Evolutionary conservation across 2,113 vertebrate genomes (phyloP).

Genomic region (cat (Felis catus)): F.catus_Fca126_mat1.0 CM031421.1:76323501-76324000

Average conservation of each 20-base stretch:
- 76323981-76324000: background rate
- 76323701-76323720: background rate
- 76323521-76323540: background rate
- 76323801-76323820: background rate
- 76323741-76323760: background rate
- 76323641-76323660: background rate
- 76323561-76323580: background rate
- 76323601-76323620: background rate
- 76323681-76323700: background rate
- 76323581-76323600: background rate
- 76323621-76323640: background rate
- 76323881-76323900: background rate
- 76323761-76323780: background rate
- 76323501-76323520: background rate
- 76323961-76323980: background rate
- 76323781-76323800: background rate
- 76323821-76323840: background rate
- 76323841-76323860: background rate
- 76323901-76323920: background rate
- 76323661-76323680: background rate
- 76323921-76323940: background rate
- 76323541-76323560: background rate
- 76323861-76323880: background rate
- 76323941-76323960: background rate
- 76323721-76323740: background rate